A percentile compares a stretch with the other conserved stretches of the same genome.
Conservation (phyloP, 2,113 vertebrate species). For the Cyprinodon variegatus region DNA sequence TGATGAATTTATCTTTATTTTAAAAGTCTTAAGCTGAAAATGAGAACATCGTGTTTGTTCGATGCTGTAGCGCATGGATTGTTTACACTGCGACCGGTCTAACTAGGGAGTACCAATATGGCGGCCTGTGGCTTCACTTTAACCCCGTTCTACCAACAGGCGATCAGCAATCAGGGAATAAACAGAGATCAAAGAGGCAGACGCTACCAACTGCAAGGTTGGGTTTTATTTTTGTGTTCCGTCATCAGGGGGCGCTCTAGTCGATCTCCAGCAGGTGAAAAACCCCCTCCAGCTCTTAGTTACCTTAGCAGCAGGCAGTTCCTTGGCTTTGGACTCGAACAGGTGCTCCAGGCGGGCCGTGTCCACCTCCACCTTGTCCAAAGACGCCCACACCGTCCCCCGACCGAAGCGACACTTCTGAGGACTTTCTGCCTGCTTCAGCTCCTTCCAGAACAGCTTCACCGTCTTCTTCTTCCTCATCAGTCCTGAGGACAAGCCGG, state of each 20-base stretch:
- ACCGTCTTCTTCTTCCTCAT: conserved; percentile 91
- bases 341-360: conserved; percentile 88
- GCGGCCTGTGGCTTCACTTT: too few species aligned
- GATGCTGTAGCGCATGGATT: too few species aligned
- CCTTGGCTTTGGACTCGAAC: conserved; percentile 94
- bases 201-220: too few species aligned
- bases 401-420: conserved; percentile 81
- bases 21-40: too few species aligned
- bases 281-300: neutral
- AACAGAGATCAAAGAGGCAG: too few species aligned
- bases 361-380: conserved; percentile 88
- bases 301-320: conserved; percentile 88
- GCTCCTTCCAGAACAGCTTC: conserved; percentile 96
- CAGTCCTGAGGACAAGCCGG: conserved; percentile 22
- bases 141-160: too few species aligned
- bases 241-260: neutral
- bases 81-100: too few species aligned
- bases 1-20: too few species aligned
- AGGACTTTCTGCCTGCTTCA: conserved; percentile 81
- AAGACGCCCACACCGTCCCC: conserved; percentile 89
- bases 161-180: too few species aligned
- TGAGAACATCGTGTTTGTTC: too few species aligned
- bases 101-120: too few species aligned
- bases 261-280: neutral
- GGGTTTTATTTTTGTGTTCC: neutral